phyloP scores from a whole-genome alignment of 92 coral and sea anemone species.

The Palythoa heliodiscus region DNA sequence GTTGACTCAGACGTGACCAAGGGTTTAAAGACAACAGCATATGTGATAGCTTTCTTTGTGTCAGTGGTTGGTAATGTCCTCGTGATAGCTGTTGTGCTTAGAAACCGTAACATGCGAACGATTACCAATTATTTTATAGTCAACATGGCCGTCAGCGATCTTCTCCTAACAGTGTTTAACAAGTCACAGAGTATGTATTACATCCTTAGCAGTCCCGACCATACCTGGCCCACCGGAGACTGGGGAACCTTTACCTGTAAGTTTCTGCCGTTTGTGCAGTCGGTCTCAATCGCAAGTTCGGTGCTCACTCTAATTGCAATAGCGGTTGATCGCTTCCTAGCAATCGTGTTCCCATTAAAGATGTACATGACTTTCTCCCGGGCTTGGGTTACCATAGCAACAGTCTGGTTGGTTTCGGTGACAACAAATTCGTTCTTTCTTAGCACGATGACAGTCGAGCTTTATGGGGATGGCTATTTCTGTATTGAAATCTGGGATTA shows the following conservation, averaged over 20 bases:
- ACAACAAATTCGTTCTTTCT: conserved; percentile 67
- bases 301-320: conserved; percentile 77
- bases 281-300: conserved; percentile 76
- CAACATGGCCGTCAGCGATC: conserved; percentile 86
- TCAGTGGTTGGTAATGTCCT: conserved; percentile 74
- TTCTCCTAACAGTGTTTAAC: conserved; percentile 68
- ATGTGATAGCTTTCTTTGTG: conserved; percentile 56
- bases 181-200: conserved; percentile 62
- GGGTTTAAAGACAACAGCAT: conserved; percentile 42
- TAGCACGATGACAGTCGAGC: conserved; percentile 52
- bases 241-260: conserved; percentile 65
- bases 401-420: conserved; percentile 66
- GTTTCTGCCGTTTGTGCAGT: conserved; percentile 69
- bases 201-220: conserved; percentile 15
- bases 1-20: conserved; percentile 7
- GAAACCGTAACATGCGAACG: conserved; percentile 79
- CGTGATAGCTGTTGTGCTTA: conserved; percentile 69
- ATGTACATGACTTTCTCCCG: conserved; percentile 67
- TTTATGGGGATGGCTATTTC: neutral
- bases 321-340: conserved; percentile 81
- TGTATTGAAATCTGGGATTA: conserved; percentile 73
- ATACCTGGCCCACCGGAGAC: conserved; percentile 53
- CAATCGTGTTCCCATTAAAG: conserved; percentile 73
- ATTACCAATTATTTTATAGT: conserved; percentile 84
- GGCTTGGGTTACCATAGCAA: conserved; percentile 67